Evolutionary conservation across 2,888 invertebrate species (phyloP).

Genomic region (Stenurella melanura): DNA sequence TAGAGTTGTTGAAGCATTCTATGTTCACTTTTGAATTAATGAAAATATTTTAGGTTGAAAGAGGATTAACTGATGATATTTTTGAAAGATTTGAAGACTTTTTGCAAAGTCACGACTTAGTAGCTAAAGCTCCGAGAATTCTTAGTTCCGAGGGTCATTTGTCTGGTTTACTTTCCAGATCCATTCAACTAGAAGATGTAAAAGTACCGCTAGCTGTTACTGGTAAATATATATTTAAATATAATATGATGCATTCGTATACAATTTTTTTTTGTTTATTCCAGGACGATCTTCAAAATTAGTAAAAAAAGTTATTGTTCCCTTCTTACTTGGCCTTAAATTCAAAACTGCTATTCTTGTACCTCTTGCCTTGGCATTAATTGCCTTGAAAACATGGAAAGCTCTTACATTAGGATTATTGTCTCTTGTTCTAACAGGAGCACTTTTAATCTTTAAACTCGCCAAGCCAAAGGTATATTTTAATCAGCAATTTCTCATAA

Average conservation of each 20-base stretch:
- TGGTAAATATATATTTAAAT: slow-evolving; percentile 58
- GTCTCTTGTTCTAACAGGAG: slow-evolving; percentile 88
- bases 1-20: not conserved
- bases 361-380: slow-evolving; percentile 86
- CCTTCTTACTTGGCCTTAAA: slow-evolving; percentile 89
- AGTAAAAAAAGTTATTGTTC: slow-evolving; percentile 88
- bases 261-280: slow-evolving; percentile 60
- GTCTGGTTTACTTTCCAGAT: slow-evolving; percentile 79
- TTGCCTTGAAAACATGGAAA: slow-evolving; percentile 93
- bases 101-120: slow-evolving; percentile 84
- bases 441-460: slow-evolving; percentile 90
- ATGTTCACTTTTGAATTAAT: not conserved
- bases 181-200: slow-evolving; percentile 81
- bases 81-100: slow-evolving; percentile 85
- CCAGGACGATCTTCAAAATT: slow-evolving; percentile 81
- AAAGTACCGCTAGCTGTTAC: slow-evolving; percentile 82
- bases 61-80: slow-evolving; percentile 77
- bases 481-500: not conserved
- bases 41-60: slow-evolving; percentile 72
- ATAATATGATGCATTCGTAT: not conserved
- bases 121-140: slow-evolving; percentile 83
- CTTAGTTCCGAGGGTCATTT: slow-evolving; percentile 76
- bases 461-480: slow-evolving; percentile 84
- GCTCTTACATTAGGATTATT: slow-evolving; percentile 89
- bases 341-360: slow-evolving; percentile 90